A percentile compares a stretch with the other conserved stretches of the same genome.
phyloP scores from a whole-genome alignment of 2,888 invertebrate genomes.

The Cataglyphis altisquamis region DNA sequence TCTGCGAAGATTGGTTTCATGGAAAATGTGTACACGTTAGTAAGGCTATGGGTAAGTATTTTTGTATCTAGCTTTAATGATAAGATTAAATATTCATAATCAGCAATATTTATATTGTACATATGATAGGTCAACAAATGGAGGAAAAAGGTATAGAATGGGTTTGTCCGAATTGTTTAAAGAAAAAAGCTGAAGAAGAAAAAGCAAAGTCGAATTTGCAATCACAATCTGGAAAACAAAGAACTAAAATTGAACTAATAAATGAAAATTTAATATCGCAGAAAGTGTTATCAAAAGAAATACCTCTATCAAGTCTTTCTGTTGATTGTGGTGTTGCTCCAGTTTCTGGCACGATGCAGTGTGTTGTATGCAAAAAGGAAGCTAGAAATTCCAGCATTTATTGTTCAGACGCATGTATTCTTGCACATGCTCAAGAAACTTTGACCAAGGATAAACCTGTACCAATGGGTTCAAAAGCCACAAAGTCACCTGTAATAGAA shows the following conservation, averaged over 20 bases:
- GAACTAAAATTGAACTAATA: constrained; percentile 54
- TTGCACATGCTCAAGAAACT: constrained; percentile 92
- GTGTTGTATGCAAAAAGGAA: constrained; percentile 93
- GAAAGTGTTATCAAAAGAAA: constrained; percentile 24
- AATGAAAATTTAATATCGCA: constrained; percentile 51
- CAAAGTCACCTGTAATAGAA: constrained; percentile 74
- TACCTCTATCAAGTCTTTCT: constrained; percentile 36
- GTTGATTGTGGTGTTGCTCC: constrained; percentile 48
- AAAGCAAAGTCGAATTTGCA: constrained; percentile 60
- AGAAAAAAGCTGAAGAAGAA: constrained; percentile 86
- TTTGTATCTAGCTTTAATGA: background rate
- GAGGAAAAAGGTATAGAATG: constrained; percentile 95
- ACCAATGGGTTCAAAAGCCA: constrained; percentile 68
- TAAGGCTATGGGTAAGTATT: constrained; percentile 91
- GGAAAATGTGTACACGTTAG: constrained; percentile 98
- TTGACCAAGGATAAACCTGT: constrained; percentile 82
- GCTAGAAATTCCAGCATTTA: constrained; percentile 94
- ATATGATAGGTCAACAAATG: constrained; percentile 91
- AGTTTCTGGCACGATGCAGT: constrained; percentile 85
- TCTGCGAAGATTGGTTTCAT: constrained; percentile 99
- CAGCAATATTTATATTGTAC: background rate
- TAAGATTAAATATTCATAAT: constrained; percentile 1
- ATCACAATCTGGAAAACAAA: constrained; percentile 52
- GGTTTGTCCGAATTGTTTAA: constrained; percentile 94
- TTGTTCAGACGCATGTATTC: constrained; percentile 95